Evolutionary conservation across 2,113 vertebrate genomes (phyloP).

Genomic region (Heterochromis multidens): DNA sequence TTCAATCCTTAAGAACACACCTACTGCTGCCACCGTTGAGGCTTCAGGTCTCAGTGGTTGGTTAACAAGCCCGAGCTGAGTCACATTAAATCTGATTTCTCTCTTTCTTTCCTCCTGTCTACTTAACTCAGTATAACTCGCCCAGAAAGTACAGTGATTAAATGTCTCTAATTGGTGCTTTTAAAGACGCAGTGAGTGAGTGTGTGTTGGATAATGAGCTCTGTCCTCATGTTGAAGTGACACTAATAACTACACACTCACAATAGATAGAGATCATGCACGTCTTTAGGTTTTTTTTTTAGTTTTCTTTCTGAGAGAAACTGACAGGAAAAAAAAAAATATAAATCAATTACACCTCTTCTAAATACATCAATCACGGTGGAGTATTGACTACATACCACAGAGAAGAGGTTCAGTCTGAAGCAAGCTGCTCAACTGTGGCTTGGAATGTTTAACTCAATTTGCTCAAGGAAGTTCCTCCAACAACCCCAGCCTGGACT

Average conservation of each 20-base stretch:
- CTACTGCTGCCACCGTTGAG: background rate
- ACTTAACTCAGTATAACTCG: background rate
- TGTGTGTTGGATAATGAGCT: background rate
- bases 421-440: background rate
- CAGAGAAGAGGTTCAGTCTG: background rate
- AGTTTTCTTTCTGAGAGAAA: background rate
- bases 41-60: background rate
- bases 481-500: too few relatives aligned
- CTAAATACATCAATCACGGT: background rate
- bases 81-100: background rate
- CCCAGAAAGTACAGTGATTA: conserved; percentile 28
- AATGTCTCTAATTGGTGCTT: conserved; percentile 54
- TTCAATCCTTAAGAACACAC: background rate
- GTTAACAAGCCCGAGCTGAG: background rate
- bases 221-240: background rate
- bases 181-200: conserved; percentile 21
- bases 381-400: background rate
- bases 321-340: background rate
- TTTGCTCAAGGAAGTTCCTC: background rate
- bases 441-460: background rate
- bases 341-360: background rate
- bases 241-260: background rate
- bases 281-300: background rate
- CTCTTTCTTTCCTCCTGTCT: background rate
- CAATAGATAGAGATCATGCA: background rate